A percentile compares a stretch with the other conserved stretches of the same genome.
Conservation (phyloP, 2,113 vertebrate species). For the Bubo scandiacus region DNA sequence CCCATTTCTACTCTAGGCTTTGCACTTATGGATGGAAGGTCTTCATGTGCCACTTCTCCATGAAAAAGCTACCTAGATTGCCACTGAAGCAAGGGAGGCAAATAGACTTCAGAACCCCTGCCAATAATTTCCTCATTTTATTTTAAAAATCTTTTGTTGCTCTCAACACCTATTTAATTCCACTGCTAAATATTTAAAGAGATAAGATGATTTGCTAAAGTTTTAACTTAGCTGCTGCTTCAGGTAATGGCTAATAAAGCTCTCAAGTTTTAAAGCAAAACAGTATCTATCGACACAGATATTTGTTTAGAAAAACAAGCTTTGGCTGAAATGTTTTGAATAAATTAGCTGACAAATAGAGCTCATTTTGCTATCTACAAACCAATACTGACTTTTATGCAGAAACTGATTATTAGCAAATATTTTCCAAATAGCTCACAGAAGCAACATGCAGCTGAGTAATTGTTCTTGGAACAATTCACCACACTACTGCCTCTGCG, state of each 20-base stretch:
- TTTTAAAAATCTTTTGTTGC: background rate
- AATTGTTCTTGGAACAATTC: background rate
- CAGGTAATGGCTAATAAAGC: background rate
- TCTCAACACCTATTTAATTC: background rate
- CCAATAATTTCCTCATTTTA: background rate
- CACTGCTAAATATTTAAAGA: background rate
- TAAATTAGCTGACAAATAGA: background rate
- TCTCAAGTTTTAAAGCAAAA: background rate
- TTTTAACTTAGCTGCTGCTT: background rate
- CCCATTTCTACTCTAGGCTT: background rate
- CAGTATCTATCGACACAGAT: background rate
- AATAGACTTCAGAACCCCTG: background rate
- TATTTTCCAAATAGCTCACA: background rate
- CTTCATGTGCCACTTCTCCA: background rate
- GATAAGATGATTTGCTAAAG: background rate
- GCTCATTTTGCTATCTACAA: background rate
- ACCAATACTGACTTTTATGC: background rate
- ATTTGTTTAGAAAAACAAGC: background rate
- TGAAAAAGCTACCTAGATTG: background rate
- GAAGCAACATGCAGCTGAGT: background rate
- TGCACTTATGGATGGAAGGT: background rate
- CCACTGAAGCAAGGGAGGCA: background rate
- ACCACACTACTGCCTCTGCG: background rate
- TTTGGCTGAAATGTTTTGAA: background rate
- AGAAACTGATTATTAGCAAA: background rate